A percentile compares a stretch with the other conserved stretches of the same genome.
Conservation (phyloP, 2,797 vertebrate species). For the Propithecus perrieri region DNA sequence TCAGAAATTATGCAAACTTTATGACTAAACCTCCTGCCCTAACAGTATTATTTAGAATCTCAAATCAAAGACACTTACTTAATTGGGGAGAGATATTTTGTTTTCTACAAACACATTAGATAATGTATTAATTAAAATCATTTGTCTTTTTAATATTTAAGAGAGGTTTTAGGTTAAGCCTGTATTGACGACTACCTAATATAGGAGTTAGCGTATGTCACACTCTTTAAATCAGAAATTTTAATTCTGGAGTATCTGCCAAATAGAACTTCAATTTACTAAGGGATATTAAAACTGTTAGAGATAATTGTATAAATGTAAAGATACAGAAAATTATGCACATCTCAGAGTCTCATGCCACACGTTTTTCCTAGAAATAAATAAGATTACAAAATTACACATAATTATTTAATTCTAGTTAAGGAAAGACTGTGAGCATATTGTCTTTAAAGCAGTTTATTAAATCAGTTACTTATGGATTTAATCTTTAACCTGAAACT, state of each 20-base stretch:
- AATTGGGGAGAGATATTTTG: background rate
- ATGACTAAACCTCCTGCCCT: background rate
- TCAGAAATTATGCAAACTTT: background rate
- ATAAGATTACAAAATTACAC: background rate
- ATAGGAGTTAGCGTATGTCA: constrained; percentile 50
- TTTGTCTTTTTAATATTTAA: constrained; percentile 47
- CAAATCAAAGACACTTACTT: background rate
- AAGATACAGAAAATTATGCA: background rate
- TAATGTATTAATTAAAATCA: constrained; percentile 59
- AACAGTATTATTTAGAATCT: background rate
- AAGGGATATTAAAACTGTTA: constrained; percentile 62
- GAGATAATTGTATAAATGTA: background rate
- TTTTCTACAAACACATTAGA: constrained; percentile 27
- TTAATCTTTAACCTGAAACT: background rate
- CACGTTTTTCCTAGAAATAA: background rate
- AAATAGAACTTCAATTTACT: constrained; percentile 61
- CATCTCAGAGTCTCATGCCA: background rate
- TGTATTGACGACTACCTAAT: constrained; percentile 58
- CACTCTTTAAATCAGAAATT: constrained; percentile 56
- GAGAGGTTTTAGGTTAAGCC: constrained; percentile 48
- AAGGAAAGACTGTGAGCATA: background rate
- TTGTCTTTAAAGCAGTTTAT: background rate
- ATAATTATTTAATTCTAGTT: background rate
- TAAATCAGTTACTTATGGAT: background rate
- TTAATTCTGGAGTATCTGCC: constrained; percentile 56